Evolutionary conservation across 2,888 invertebrate genomes (phyloP).

Genomic region (Chrysotoxum bicinctum): DNA sequence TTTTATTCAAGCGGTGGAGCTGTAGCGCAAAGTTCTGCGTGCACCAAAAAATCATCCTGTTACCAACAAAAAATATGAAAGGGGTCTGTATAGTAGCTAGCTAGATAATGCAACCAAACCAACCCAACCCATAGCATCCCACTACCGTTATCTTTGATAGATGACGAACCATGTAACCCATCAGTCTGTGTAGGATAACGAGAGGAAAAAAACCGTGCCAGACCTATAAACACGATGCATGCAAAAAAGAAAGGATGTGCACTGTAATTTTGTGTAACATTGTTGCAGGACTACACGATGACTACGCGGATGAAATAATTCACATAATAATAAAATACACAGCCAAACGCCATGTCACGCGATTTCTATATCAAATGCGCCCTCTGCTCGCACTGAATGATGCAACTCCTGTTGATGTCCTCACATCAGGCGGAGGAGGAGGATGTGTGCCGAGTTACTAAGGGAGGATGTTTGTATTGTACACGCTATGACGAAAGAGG

Average conservation of each 20-base stretch:
- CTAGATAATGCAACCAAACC: conserved; percentile 27
- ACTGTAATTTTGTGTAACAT: conserved; percentile 67
- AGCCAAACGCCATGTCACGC: conserved; percentile 48
- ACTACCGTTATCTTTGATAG: conserved; percentile 52
- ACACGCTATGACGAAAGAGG: neutral
- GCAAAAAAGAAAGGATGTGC: conserved; percentile 46
- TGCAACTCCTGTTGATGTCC: conserved; percentile 35
- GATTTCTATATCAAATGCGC: conserved; percentile 9
- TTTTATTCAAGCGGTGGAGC: neutral
- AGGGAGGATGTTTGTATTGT: neutral
- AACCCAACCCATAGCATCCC: neutral
- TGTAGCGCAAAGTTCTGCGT: neutral
- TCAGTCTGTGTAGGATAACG: conserved; percentile 36
- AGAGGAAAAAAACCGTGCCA: neutral
- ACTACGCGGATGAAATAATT: conserved; percentile 55
- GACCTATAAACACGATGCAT: neutral
- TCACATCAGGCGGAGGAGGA: conserved; percentile 35
- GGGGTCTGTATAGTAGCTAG: neutral
- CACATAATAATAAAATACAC: conserved; percentile 55
- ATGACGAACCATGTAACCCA: conserved; percentile 65
- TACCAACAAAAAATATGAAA: conserved; percentile 9
- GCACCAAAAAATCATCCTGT: neutral
- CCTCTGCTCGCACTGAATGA: neutral
- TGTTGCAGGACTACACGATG: conserved; percentile 46
- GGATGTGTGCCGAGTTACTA: conserved; percentile 9